Evolutionary conservation across 2,797 vertebrate genomes (phyloP), one percentile per base, ranked within the genome.

Genomic region (Scolopax bukidnonensis): DNA sequence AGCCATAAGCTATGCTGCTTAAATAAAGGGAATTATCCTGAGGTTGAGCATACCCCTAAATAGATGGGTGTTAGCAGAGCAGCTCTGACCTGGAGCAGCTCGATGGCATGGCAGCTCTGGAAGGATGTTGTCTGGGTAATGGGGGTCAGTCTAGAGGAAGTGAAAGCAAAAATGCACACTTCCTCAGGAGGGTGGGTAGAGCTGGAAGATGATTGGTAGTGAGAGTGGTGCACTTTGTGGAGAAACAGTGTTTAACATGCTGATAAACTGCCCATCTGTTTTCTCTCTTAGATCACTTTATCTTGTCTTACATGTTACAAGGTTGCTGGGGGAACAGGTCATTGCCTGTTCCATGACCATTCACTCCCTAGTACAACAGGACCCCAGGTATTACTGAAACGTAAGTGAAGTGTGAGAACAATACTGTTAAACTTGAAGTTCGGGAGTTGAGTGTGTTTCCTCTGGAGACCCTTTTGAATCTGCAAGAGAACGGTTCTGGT

Each of bases 281-380:
- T 80, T 78, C 19, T 61, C 25, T 64, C n/a, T 64, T 84, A 25
- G 77, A 51, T 75, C 6, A 8, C 23, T 91, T 91, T 64, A 25
- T 77, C 50, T 56, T 53, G 12, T 78, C 57, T 84, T 93, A 12
- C 3, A 2, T 0, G 0, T 77, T 54, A 30, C 38, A 65, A 54
- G 33, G 25, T 61, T 75, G 36, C 48, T 84, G 50, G 41, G 38
- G 61, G 53, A 40, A 86, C 68, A 90, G 28, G 18, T 87, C 25
- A 5, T 48, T 82, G 64, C 38, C 11, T 70, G 1, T 75, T 86
- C 50, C 7, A 3, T 43, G n/a, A 9, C 25, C 33, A 5, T 64
- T 53, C 43, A 19, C n/a, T 64, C 11, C 2, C 4, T 36, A 38
- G 8, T 51, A 28, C 1, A 7, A 54, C 0, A 2, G 15, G 57